Evolutionary conservation across 2,888 invertebrate species (phyloP).

Genomic region (Cristatella mucedo): DNA sequence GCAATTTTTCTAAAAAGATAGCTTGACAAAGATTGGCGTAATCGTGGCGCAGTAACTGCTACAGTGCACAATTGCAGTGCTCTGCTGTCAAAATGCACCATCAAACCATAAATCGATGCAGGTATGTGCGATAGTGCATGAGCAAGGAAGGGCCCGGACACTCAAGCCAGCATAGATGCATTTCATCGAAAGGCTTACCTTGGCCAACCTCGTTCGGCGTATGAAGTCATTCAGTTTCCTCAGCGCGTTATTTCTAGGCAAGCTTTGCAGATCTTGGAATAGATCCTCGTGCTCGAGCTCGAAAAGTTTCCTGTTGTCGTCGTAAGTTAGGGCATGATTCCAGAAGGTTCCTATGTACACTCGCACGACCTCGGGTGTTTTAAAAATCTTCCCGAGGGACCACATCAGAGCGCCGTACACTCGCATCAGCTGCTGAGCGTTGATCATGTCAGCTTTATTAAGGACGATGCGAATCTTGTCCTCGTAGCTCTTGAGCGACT

Average conservation of each 20-base stretch:
- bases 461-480: conserved; percentile 17
- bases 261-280: conserved; percentile 15
- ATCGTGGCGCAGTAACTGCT: too few species aligned
- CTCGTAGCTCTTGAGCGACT: conserved; percentile 16
- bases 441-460: conserved; percentile 22
- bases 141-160: too few species aligned
- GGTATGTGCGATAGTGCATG: too few species aligned
- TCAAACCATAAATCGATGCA: too few species aligned
- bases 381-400: conserved; percentile 43
- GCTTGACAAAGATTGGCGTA: too few species aligned
- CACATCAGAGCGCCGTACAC: conserved; percentile 26
- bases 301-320: conserved; percentile 16
- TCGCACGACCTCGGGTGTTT: conserved; percentile 20
- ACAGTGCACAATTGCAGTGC: too few species aligned
- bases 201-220: conserved; percentile 14
- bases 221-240: conserved; percentile 18
- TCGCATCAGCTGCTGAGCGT: conserved; percentile 20
- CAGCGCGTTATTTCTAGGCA: conserved; percentile 15
- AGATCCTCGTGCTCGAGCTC: conserved; percentile 15
- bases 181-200: too few species aligned
- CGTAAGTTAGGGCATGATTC: conserved; percentile 21
- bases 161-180: too few species aligned
- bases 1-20: too few species aligned
- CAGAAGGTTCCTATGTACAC: conserved; percentile 25
- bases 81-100: too few species aligned